A percentile compares a stretch with the other conserved stretches of the same genome.
phyloP scores from a whole-genome alignment of 2,113 vertebrate species.

The Heterotilapia buettikoferi region DNA sequence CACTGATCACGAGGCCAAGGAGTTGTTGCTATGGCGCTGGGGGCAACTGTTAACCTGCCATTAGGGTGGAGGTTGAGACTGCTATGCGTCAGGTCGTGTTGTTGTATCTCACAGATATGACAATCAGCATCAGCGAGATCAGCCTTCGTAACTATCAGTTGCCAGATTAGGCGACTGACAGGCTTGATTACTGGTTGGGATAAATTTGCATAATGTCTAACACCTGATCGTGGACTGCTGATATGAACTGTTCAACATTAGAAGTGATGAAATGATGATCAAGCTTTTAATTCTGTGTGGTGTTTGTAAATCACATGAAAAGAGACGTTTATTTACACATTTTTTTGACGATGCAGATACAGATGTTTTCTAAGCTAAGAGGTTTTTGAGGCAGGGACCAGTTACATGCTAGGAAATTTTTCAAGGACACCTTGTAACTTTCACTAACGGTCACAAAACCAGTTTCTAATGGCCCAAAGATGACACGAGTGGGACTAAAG shows the following conservation, averaged over 20 bases:
- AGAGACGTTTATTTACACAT: not conserved
- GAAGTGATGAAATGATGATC: not conserved
- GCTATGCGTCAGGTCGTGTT: constrained; percentile 21
- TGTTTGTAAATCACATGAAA: not conserved
- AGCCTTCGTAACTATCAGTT: not conserved
- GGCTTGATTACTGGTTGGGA: not conserved
- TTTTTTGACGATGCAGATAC: fast-evolving
- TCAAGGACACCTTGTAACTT: not conserved
- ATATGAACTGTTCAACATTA: not conserved
- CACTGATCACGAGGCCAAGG: constrained; percentile 56
- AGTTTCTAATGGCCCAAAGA: not conserved
- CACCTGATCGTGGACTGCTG: not conserved
- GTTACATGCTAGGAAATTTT: not conserved
- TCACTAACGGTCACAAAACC: not conserved
- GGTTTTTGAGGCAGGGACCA: not conserved
- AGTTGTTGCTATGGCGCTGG: constrained; percentile 43
- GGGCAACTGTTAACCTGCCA: constrained; percentile 38
- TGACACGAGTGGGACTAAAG: not conserved
- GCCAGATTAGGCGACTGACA: not conserved
- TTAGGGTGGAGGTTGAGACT: constrained; percentile 28
- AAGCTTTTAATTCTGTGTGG: not conserved
- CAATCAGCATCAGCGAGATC: not conserved
- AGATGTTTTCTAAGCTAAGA: not conserved
- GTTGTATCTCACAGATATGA: constrained; percentile 1
- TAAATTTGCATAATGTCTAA: not conserved